phyloP scores from a whole-genome alignment of 2,797 vertebrate genomes.

The Helicolenus hilgendorfi region DNA sequence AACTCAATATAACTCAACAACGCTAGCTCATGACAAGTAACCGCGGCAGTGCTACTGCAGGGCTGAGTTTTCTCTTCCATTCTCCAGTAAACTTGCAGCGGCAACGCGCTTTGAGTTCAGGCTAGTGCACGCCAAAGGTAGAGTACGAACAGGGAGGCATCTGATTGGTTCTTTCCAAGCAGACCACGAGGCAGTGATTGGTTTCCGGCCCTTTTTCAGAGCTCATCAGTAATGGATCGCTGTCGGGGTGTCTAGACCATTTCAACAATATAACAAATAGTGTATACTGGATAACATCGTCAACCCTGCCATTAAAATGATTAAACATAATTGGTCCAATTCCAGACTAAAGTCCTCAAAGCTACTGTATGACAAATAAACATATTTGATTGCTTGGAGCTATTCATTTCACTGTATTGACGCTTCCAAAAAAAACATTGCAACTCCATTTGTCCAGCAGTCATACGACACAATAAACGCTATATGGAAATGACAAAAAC shows the following conservation, averaged over 20 bases:
- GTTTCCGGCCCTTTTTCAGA: too few relatives aligned
- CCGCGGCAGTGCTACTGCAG: too few relatives aligned
- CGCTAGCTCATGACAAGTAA: neutral
- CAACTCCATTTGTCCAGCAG: constrained; percentile 23
- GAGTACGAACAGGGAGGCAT: too few relatives aligned
- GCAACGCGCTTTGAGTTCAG: too few relatives aligned
- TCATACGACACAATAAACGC: constrained; percentile 10
- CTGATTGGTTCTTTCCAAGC: too few relatives aligned
- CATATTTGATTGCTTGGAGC: constrained; percentile 28
- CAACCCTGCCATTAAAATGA: constrained; percentile 11
- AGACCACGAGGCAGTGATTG: too few relatives aligned
- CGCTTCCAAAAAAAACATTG: constrained; percentile 34
- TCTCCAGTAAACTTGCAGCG: too few relatives aligned
- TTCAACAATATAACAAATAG: neutral
- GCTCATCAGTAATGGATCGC: too few relatives aligned
- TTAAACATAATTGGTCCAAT: constrained; percentile 15
- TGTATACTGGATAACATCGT: too few relatives aligned
- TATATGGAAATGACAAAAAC: neutral
- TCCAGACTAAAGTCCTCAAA: neutral
- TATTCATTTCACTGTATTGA: constrained; percentile 50
- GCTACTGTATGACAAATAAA: constrained; percentile 6
- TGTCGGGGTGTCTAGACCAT: too few relatives aligned
- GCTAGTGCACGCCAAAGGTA: too few relatives aligned
- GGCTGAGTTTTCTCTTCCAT: too few relatives aligned
- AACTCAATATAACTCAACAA: neutral